Evolutionary conservation across 2,888 invertebrate genomes (phyloP), one percentile per base, ranked within the genome.

Genomic region (Polyploca ridens): DNA sequence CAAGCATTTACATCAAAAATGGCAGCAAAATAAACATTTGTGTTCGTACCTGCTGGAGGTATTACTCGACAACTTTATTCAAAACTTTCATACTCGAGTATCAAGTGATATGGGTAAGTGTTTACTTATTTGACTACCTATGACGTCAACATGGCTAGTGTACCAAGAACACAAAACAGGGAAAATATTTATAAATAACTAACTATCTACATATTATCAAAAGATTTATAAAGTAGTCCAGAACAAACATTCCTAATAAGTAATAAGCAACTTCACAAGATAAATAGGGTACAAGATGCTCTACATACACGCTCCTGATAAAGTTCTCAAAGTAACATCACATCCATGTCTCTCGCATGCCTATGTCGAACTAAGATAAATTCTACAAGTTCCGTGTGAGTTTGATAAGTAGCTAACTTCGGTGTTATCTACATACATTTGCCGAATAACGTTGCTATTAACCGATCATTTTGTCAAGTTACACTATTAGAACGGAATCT

Each of bases 1-100:
- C 75, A 76, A 77, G 76, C 70, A 79, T 82, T 81, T 81, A 78
- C 76, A 82, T 82, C 78, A 78, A 82, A 79, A 82, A 81, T 76
- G 73, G 68, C 76, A 70, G 77, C 73, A 82, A 83, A 82, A 84
- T 82, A 86, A 85, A 85, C 78, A 85, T 77, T 41, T 69, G 68
- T 72, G 64, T 63, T 57, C 69, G 66, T 71, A 73, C 74, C 74
- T 73, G 76, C 74, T 72, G 69, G 67, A 65, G 49, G 70, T 83
- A 76, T 83, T 79, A 70, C 70, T 27, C 44, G 72, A 75, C 77
- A 5, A 70, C 73, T 81, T 68, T 41, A 68, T 57, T 67, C 14
- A n/a, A 57, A 69, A 38, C 73, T 11, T 64, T 64, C 61, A 16
- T 14, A 13, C 6, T 27, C 27, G 27, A 33, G 13, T 27, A 16